Conservation (phyloP, 1,140 invertebrate genomes). For the Patella vulgata region DNA sequence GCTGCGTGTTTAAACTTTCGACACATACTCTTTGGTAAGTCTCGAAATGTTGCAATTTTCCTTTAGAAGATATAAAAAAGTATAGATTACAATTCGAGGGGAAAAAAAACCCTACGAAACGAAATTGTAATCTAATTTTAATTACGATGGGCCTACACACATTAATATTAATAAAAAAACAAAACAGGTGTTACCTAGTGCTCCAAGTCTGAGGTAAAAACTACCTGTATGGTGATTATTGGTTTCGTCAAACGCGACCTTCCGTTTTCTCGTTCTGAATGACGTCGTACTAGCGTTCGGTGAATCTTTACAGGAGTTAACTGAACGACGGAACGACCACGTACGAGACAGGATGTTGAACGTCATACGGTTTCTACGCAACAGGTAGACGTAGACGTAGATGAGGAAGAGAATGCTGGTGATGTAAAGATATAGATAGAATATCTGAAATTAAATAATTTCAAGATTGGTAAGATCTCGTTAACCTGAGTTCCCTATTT, state of each 20-base stretch:
- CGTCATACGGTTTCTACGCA: slow-evolving; percentile 59
- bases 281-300: neutral
- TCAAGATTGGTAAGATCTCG: no score
- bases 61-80: no score
- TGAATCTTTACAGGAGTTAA: neutral
- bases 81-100: no score
- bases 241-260: slow-evolving; percentile 25
- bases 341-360: neutral
- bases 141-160: no score
- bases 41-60: no score
- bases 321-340: neutral
- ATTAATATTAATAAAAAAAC: no score
- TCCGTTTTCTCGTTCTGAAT: slow-evolving; percentile 11
- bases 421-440: slow-evolving; percentile 96
- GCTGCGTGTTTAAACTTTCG: no score
- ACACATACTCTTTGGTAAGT: no score
- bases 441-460: slow-evolving; percentile 79
- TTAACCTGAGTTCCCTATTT: no score
- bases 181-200: slow-evolving; percentile 80
- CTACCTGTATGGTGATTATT: slow-evolving; percentile 73
- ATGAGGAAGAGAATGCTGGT: slow-evolving; percentile 93
- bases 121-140: no score
- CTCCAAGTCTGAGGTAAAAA: slow-evolving; percentile 94
- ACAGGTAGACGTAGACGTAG: slow-evolving; percentile 95
- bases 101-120: no score